Base-by-base conservation (phyloP, 2,888 invertebrate species). In the Leucozona laternaria region DNA sequence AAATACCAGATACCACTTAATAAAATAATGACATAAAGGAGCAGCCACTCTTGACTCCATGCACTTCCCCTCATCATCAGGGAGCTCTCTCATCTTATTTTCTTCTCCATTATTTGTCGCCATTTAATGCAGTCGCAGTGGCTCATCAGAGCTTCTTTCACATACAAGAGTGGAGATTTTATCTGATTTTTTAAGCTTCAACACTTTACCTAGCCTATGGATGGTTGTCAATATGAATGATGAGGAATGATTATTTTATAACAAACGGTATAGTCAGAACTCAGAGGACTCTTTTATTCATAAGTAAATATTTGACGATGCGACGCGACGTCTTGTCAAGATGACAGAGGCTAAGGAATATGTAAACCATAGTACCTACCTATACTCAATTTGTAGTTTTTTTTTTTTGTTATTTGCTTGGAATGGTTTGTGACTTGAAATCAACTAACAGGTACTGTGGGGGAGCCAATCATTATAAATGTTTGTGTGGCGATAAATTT, bases 121-220 rank as follows among this genome's bases (percentile, higher is more conserved):
- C 43, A 60, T 43, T 43, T 40, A 76, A 70, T 62, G 45, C 40
- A 81, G 11, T 31, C 62, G 81, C 77, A 81, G 11, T 31, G 68
- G 81, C 77, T 77, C 77, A 57, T 73, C 68, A 48, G 31, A 5
- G 60, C 66, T 79, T 73, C 78, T 79, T 71, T 37, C 43, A 64
- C 75, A 75, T 79, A 82, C 75, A 75, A 82, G 62, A 70, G 40
- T 1, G 40, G 68, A 72, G 86, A 82, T 86, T 37, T 86, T 82
- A 86, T 86, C 86, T 31, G 68, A 58, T 82, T 40, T 45, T 53
- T 78, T 45, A 71, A 50, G 81, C 55, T 60, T 78, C 73, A 75
- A 57, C 86, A 71, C 81, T 86, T 78, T 48, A 73, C 72, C 85
- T 53, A 53, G 25, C n/a, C 7, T 25, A 2, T 37, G 62, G 55